Evolutionary conservation across 2,113 vertebrate genomes (phyloP).

Genomic region (Podarcis raffonei): DNA sequence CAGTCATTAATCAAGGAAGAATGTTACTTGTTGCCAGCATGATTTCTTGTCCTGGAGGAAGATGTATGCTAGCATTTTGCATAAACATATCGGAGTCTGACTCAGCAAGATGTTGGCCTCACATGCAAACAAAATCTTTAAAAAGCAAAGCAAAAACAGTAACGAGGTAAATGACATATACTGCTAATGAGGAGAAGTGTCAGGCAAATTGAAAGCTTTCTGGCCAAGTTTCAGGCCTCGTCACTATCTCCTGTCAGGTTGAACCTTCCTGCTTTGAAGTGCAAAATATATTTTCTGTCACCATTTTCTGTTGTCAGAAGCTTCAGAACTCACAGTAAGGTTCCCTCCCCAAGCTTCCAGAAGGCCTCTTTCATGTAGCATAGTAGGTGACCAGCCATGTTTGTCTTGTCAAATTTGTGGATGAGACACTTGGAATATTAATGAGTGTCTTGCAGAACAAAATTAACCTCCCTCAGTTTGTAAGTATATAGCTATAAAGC

Average conservation of each 20-base stretch:
- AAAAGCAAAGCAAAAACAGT: background rate
- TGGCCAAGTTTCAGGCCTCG: background rate
- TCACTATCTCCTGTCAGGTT: background rate
- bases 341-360: background rate
- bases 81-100: background rate
- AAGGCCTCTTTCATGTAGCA: background rate
- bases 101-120: background rate
- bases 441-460: background rate
- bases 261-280: background rate
- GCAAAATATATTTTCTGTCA: background rate
- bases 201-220: background rate
- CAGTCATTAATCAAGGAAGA: background rate
- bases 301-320: background rate
- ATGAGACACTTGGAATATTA: constrained; percentile 1
- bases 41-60: background rate
- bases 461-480: background rate
- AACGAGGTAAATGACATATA: background rate
- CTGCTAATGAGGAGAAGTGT: background rate
- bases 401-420: constrained; percentile 14
- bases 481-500: background rate
- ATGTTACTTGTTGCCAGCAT: background rate
- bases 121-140: background rate
- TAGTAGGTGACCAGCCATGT: background rate
- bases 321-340: background rate
- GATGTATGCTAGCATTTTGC: background rate